phyloP scores from a whole-genome alignment of 35 echinoderm and acorn worm genomes.

The Heliocidaris tuberculata region DNA sequence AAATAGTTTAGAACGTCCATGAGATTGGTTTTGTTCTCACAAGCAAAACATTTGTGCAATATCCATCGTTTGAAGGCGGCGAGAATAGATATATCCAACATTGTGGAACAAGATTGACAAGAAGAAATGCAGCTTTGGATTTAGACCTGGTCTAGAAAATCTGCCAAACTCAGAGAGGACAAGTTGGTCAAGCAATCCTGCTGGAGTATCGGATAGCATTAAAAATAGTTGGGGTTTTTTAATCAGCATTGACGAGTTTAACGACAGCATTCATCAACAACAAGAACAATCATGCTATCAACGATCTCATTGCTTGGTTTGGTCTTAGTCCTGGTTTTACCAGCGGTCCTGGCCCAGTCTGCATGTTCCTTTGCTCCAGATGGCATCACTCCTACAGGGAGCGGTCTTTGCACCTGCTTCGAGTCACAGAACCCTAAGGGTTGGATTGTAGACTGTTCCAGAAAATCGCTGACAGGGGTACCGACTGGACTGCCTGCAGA shows the following conservation, averaged over 20 bases:
- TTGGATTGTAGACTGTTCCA: slow-evolving; percentile 15
- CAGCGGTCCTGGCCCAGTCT: neutral
- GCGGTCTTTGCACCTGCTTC: neutral
- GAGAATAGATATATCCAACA: neutral
- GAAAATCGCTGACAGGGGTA: neutral
- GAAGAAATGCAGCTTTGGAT: neutral
- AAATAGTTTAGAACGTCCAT: neutral
- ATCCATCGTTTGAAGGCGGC: neutral
- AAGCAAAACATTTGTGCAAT: neutral
- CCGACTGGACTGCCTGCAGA: neutral
- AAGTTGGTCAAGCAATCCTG: too few species aligned
- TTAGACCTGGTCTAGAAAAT: neutral
- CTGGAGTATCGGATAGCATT: too few species aligned
- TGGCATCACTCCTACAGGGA: neutral
- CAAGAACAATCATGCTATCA: neutral
- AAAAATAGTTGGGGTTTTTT: neutral
- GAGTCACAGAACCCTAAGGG: neutral
- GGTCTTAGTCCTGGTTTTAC: neutral
- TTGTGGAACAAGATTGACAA: neutral
- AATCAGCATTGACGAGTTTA: neutral
- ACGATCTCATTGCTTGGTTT: neutral
- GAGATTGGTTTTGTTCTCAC: neutral
- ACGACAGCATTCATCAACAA: neutral
- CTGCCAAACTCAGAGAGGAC: too few species aligned
- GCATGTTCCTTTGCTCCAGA: neutral